Evolutionary conservation across 2,888 invertebrate species (phyloP), one percentile per base, ranked within the genome.

Genomic region (Chaitophorus viminalis): DNA sequence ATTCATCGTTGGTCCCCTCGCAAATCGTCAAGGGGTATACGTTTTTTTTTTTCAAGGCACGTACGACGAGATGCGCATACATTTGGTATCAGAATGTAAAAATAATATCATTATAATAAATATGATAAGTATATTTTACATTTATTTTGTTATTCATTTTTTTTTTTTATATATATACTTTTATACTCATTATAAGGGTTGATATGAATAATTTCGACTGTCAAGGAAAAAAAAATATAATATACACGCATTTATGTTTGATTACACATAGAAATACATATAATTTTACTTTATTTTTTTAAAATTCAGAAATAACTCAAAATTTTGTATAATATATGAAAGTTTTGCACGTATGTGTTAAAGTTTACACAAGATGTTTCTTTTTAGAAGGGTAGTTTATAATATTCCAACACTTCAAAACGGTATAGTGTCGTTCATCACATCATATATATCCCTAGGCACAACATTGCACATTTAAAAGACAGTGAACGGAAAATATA

Each of bases 371-470:
- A 74, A 33, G 21, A 39, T 1, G 3, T 29, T 83, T 82, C 31
- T 31, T 1, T 31, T 8, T 14, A 6, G 60, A 75, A 72, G 72
- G 70, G 78, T 54, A 70, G 78, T 54, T 78, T 74, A 39, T 87
- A 74, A 87, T 87, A 81, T 72, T 74, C 60, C 54, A 81, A 39
- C 74, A 25, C n/a, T 72, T 81, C 74, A 33, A 87, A 87, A 74
- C 76, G 36, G 74, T 76, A 39, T 18, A 46, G 46, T 70, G 65
- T 87, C 87, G 81, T 81, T 87, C 81, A 87, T 81, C 87, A 81
- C 70, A 74, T 60, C 87, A 79, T 14, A 65, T 14, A 65, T 87
- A 87, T 81, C 54, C 60, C 74, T 25, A 31, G 74, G 36, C 81
- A 74, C n/a, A 31, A 74, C 11, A 33, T 74, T 68, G 39, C 46